Base-by-base conservation (phyloP, 2,797 vertebrate species). In the Otolemur crassicaudatus region DNA sequence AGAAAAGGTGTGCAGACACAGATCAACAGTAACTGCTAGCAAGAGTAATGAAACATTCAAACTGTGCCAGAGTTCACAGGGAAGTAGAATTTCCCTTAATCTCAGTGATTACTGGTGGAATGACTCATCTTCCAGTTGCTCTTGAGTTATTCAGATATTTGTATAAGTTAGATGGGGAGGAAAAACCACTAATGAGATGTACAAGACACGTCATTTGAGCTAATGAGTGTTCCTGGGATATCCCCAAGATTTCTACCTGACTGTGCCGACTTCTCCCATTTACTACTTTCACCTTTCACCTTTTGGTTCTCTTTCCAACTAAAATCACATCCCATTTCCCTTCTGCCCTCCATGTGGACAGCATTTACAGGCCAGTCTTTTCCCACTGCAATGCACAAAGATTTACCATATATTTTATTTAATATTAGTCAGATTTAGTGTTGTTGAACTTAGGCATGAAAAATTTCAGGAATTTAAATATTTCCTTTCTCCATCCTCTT, bases 101-200 rank as follows among this genome's bases (percentile, higher is more conserved):
- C 75, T 43, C 10, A 0, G 84, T 85, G 69, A 63, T 97, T 94
- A 92, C 96, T 96, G 91, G 84, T 84, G n/a, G 72, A 63, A 69
- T 97, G 97, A 98, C 73, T 98, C 97, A 96, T 87, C 90, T 83
- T 88, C 89, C 93, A 96, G 83, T 96, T 91, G 91, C 56, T 94
- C 73, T 85, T 86, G 43, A 90, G 67, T 85, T 96, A 91, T 82
- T 97, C 86, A 87, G 49, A 11, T 95, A 87, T 94, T 95, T 96
- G 73, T 95, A 7, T 90, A 82, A 89, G 75, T 83, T 94, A 95
- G 85, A 82, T 75, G 53, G 43, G 31, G 53, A 95, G 93, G 87
- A 92, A 90, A 95, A 95, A 95, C 77, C 76, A 67, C 96, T 31
- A 87, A 76, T 90, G 91, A 97, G 76, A 43, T 94, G 69, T 70